A percentile compares a stretch with the other conserved stretches of the same genome.
Evolutionary conservation across 2,113 vertebrate genomes (phyloP).

Genomic region (Psammodynastes pulverulentus): DNA sequence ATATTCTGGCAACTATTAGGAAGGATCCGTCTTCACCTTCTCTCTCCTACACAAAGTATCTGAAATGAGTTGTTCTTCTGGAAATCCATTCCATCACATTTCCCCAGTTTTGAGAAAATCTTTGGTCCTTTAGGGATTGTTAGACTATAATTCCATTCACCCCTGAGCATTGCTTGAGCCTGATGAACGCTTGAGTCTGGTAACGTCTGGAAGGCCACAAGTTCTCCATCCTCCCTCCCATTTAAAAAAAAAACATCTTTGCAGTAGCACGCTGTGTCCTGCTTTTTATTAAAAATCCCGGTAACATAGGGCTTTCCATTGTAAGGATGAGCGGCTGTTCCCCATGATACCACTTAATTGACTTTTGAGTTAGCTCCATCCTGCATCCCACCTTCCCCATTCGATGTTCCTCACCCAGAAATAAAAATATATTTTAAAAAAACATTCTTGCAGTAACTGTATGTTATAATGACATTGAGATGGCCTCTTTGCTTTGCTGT

Average conservation of each 20-base stretch:
- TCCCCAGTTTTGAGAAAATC: not conserved
- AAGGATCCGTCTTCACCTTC: not conserved
- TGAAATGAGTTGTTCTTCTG: not conserved
- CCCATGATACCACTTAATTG: not conserved
- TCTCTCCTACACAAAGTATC: not conserved
- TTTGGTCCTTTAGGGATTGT: not conserved
- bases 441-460: not conserved
- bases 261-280: not conserved
- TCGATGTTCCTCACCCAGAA: not conserved
- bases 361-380: not conserved
- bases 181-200: not conserved
- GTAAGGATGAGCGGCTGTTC: not conserved
- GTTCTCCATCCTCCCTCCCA: not conserved
- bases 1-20: not conserved
- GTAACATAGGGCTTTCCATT: not conserved
- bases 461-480: not conserved
- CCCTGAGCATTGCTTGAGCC: not conserved
- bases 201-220: not conserved
- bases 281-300: not conserved
- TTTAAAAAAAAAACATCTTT: not conserved
- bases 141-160: not conserved
- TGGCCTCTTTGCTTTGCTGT: not conserved
- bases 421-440: not conserved
- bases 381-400: not conserved
- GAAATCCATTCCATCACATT: not conserved